These are phyloP conservation scores for Eupithecia exiguata DNA, from an alignment of 2,888 invertebrate genomes.

Conservation along the genomic window DNA sequence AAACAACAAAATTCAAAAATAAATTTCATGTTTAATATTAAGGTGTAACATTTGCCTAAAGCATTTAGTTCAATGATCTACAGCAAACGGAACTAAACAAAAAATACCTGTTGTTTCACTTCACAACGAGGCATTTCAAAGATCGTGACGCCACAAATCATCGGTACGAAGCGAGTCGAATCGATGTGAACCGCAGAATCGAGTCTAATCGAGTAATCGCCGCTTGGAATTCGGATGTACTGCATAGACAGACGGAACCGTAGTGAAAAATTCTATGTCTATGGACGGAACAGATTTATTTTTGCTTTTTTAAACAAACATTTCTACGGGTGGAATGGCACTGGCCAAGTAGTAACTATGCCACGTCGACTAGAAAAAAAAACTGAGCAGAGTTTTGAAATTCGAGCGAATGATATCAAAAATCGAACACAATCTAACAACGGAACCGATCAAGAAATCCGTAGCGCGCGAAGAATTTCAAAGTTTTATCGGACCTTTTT, in stretches of 20 bases:
- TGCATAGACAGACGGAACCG: slow-evolving; percentile 45
- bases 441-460: slow-evolving; percentile 60
- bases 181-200: slow-evolving; percentile 67
- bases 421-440: slow-evolving; percentile 9
- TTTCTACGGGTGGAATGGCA: neutral
- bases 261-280: too few species aligned
- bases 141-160: slow-evolving; percentile 71
- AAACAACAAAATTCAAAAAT: too few species aligned
- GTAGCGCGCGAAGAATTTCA: slow-evolving; percentile 67
- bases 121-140: slow-evolving; percentile 56
- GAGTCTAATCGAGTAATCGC: slow-evolving; percentile 55
- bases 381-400: neutral
- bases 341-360: neutral
- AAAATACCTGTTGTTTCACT: slow-evolving; percentile 53
- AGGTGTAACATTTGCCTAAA: slow-evolving; percentile 16
- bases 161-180: slow-evolving; percentile 69
- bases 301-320: neutral
- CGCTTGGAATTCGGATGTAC: slow-evolving; percentile 54
- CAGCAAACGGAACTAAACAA: slow-evolving; percentile 41
- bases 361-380: neutral
- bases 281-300: too few species aligned
- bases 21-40: neutral
- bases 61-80: slow-evolving; percentile 38
- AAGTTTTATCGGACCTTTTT: slow-evolving; percentile 70
- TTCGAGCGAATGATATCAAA: slow-evolving; percentile 1